Evolutionary conservation across 2,113 vertebrate species (phyloP), one percentile per base, ranked within the genome.

Genomic region (Rhinopomastus cyanomelas): DNA sequence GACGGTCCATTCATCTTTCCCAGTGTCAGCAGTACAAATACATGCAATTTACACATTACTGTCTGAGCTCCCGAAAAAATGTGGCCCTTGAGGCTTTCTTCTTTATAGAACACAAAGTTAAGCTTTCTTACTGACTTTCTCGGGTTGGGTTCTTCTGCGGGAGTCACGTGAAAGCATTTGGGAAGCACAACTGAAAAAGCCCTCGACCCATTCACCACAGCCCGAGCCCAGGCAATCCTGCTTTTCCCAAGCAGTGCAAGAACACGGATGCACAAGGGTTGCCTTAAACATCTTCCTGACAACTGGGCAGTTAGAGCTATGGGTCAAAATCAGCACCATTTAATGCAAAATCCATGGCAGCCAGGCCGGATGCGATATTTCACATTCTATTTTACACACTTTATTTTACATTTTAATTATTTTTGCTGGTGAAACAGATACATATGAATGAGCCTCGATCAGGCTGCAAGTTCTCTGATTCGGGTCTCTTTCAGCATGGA

Each of bases 21-120:
- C 83, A 84, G 34, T 44, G 86, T 93, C 77, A 82, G 66, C 42
- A 85, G 72, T 64, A 39, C 66, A 93, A 91, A 90, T 93, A 88
- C 0, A 2, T 91, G 51, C 46, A 86, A 95, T 90, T 95, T 93
- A 87, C 88, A 85, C 37, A 16, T 81, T 73, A 51, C 59, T 75
- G 51, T 93, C 69, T 23, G 76, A 88, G 29, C 59, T 81, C 53
- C 65, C 60, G 59, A 84, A 93, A 93, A 85, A 76, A 93, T 55
- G 32, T 76, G 37, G 19, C 84, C 66, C 75, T 86, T 64, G 69
- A 76, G 86, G 62, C 42, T 81, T 84, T 86, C 62, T 78, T 91
- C 86, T 87, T 68, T 27, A 81, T 37, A 68, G 93, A 94, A 92
- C 14, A 88, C 6, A 25, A 88, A 85, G 16, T 64, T 75, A 75